phyloP scores from a whole-genome alignment of 1,140 invertebrate species.

The Danaus melanippus region DNA sequence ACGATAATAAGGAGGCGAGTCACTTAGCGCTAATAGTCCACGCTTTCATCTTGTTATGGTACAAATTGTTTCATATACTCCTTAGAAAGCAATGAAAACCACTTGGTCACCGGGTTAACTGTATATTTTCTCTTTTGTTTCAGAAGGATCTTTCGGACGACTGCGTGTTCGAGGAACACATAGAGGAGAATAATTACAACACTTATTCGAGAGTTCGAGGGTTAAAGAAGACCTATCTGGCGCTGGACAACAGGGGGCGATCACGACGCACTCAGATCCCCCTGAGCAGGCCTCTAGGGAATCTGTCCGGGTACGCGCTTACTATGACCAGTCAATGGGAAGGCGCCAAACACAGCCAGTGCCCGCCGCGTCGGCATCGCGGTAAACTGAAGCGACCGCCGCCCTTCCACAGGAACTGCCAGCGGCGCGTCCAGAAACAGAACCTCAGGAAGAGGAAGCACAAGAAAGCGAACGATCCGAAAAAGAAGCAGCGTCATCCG shows the following conservation, averaged over 20 bases:
- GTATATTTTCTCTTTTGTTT: conserved; percentile 71
- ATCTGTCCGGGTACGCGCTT: conserved; percentile 80
- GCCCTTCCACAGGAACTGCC: conserved; percentile 54
- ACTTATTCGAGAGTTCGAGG: conserved; percentile 84
- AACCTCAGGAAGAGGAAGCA: conserved; percentile 59
- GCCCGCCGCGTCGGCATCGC: conserved; percentile 46
- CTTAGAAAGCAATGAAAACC: no score
- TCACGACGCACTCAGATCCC: conserved; percentile 80
- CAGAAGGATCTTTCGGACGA: conserved; percentile 87
- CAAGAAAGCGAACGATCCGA: conserved; percentile 62
- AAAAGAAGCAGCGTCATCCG: conserved; percentile 58
- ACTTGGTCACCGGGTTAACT: no score
- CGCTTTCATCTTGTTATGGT: conserved; percentile 16
- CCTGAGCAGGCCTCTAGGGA: conserved; percentile 77
- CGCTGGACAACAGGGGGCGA: conserved; percentile 79
- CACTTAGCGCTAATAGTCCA: conserved; percentile 16
- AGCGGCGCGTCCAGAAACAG: conserved; percentile 49
- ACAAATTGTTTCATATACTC: no score
- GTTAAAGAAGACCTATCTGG: conserved; percentile 81
- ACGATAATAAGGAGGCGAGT: conserved; percentile 17
- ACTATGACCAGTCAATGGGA: conserved; percentile 77
- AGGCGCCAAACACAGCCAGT: conserved; percentile 41
- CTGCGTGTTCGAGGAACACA: conserved; percentile 88
- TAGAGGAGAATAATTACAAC: conserved; percentile 88
- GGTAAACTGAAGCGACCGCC: conserved; percentile 56